phyloP scores from a whole-genome alignment of 2,797 vertebrate genomes.

The Epinephelus coioides region DNA sequence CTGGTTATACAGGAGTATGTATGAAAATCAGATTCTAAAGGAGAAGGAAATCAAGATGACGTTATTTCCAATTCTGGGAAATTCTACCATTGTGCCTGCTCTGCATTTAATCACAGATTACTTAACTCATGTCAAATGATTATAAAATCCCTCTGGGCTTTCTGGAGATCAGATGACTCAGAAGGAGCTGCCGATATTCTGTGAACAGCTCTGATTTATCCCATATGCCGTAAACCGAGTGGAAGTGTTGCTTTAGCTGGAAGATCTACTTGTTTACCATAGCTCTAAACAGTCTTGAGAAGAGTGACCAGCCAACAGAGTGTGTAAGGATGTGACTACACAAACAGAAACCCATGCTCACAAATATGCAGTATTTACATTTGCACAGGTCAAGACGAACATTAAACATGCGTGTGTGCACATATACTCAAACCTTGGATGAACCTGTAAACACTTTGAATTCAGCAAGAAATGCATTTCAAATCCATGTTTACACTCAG shows the following conservation, averaged over 20 bases:
- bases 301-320: constrained; percentile 6
- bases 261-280: constrained; percentile 35
- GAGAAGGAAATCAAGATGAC: not conserved
- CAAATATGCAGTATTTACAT: constrained; percentile 7
- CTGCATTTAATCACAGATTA: not conserved
- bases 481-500: constrained; percentile 49
- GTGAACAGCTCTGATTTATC: constrained; percentile 6
- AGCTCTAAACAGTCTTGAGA: constrained; percentile 49
- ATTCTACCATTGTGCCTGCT: not conserved
- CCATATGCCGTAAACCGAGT: not conserved
- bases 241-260: constrained; percentile 13
- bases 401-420: not conserved
- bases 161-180: not conserved
- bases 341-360: constrained; percentile 14
- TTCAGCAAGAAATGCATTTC: constrained; percentile 6
- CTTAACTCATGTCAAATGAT: not conserved
- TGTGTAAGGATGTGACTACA: not conserved
- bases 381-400: not conserved
- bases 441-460: constrained; percentile 20
- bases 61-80: not conserved
- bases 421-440: not conserved
- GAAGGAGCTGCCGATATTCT: not conserved
- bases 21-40: not conserved
- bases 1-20: not conserved
- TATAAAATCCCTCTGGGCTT: not conserved